These are phyloP conservation scores for Athene noctua DNA, from an alignment of 2,113 vertebrate genomes.

Conservation along the genomic window DNA sequence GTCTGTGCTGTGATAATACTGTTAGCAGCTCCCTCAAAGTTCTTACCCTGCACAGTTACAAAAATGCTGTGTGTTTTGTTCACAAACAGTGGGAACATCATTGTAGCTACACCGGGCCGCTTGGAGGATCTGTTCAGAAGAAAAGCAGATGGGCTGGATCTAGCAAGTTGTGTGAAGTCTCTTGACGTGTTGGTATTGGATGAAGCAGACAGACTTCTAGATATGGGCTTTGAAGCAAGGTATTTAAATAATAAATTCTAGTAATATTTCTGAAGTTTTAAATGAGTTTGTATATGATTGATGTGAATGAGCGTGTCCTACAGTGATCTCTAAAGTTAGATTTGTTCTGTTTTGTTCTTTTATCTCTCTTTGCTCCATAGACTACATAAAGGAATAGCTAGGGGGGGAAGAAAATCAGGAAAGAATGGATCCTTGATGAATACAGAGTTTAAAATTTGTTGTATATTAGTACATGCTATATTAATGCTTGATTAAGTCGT, in stretches of 20 bases:
- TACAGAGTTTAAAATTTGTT: background rate
- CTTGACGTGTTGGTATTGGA: constrained; percentile 93
- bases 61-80: background rate
- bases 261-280: background rate
- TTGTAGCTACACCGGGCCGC: constrained; percentile 91
- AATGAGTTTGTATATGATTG: background rate
- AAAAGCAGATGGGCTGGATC: constrained; percentile 87
- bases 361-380: background rate
- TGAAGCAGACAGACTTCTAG: constrained; percentile 92
- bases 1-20: background rate
- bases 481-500: background rate
- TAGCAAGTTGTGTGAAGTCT: constrained; percentile 81
- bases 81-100: constrained; percentile 84
- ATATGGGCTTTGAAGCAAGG: constrained; percentile 97
- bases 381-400: background rate
- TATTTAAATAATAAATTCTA: background rate
- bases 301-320: fast-evolving
- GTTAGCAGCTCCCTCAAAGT: background rate
- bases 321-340: background rate
- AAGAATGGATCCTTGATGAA: background rate
- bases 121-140: constrained; percentile 96
- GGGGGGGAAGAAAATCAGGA: background rate
- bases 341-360: background rate
- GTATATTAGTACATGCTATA: background rate
- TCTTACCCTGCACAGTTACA: background rate